Conservation (phyloP, 2,888 invertebrate species). For the Urechis unicinctus region DNA sequence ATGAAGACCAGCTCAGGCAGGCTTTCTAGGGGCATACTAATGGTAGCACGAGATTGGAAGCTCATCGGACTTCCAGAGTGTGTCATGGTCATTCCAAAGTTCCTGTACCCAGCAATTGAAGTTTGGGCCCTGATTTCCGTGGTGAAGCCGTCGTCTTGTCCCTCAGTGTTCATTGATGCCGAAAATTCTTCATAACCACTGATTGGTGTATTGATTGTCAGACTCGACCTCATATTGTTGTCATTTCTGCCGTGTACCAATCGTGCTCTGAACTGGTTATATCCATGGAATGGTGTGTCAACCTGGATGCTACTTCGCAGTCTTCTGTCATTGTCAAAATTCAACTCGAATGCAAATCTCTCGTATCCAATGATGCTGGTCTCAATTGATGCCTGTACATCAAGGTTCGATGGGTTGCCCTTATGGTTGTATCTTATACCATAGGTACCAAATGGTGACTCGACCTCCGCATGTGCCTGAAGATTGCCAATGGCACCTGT, state of each 20-base stretch:
- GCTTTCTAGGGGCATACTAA: not conserved
- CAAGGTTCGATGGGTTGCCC: constrained; percentile 6
- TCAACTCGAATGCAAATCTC: not conserved
- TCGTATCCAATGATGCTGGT: constrained; percentile 4
- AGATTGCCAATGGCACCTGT: not conserved
- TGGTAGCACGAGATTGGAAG: not conserved
- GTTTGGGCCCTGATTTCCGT: not conserved
- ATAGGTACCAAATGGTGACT: not conserved
- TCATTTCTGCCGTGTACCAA: not conserved
- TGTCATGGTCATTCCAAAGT: constrained; percentile 5
- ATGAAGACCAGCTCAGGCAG: not conserved
- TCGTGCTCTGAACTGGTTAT: not conserved
- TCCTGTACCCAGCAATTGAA: constrained; percentile 1
- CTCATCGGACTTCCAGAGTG: constrained; percentile 3
- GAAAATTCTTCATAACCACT: constrained; percentile 20
- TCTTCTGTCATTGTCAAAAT: not conserved
- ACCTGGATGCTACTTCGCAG: not conserved
- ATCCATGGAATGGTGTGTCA: not conserved
- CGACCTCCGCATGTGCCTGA: not conserved
- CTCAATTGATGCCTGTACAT: constrained; percentile 1
- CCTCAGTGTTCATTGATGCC: constrained; percentile 21
- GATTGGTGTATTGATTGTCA: constrained; percentile 24
- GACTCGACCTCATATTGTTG: not conserved
- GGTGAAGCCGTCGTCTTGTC: not conserved
- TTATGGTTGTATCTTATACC: not conserved